Conservation (phyloP, 2,888 invertebrate genomes). For the Drosophila kokeensis region DNA sequence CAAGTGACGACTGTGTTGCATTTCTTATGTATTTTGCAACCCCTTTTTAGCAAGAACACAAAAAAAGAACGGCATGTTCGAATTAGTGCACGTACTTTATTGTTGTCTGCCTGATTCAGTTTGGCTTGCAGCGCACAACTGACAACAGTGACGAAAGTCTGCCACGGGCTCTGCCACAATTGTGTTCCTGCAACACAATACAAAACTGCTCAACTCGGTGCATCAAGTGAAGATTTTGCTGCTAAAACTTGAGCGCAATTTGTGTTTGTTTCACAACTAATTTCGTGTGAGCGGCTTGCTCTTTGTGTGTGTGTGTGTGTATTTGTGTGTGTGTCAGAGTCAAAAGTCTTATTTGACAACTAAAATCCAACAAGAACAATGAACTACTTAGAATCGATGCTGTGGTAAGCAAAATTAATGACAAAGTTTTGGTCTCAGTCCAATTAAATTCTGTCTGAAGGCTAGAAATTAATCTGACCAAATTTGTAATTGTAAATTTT, state of each 20-base stretch:
- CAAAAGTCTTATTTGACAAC: slow-evolving; percentile 7
- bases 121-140: slow-evolving; percentile 68
- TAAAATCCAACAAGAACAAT: slow-evolving; percentile 43
- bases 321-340: slow-evolving; percentile 7
- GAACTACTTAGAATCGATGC: slow-evolving; percentile 81
- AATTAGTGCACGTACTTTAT: slow-evolving; percentile 51
- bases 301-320: slow-evolving; percentile 6
- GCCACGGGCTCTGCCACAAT: slow-evolving; percentile 25
- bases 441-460: slow-evolving; percentile 18
- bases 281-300: slow-evolving; percentile 12
- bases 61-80: slow-evolving; percentile 21
- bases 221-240: slow-evolving; percentile 38
- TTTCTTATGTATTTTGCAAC: slow-evolving; percentile 13
- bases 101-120: slow-evolving; percentile 56
- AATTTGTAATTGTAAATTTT: background rate
- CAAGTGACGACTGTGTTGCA: slow-evolving; percentile 26
- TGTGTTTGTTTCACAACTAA: slow-evolving; percentile 52
- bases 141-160: slow-evolving; percentile 68
- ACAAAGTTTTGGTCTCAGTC: background rate
- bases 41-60: slow-evolving; percentile 36
- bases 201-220: slow-evolving; percentile 14
- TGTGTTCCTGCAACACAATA: slow-evolving; percentile 33
- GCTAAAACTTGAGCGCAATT: slow-evolving; percentile 46
- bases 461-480: background rate
- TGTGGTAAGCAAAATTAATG: slow-evolving; percentile 70